Conservation (phyloP, 2,888 invertebrate species). For the Lasioglossum vierecki region DNA sequence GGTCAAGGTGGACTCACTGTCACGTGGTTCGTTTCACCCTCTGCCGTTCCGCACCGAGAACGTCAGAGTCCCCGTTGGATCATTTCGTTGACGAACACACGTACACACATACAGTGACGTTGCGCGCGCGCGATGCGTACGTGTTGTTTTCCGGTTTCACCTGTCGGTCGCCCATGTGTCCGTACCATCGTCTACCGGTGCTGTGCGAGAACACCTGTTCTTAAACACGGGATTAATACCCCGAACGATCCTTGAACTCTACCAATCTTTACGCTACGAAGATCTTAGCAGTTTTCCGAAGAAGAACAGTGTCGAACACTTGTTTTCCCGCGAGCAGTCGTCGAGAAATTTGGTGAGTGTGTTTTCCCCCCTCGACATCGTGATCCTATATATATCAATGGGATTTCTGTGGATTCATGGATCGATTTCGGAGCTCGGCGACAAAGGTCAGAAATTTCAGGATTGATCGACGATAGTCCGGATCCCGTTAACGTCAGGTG, state of each 20-base stretch:
- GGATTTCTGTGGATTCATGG: neutral
- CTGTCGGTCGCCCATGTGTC: neutral
- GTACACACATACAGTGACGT: neutral
- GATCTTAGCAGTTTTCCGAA: neutral
- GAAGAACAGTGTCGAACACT: neutral
- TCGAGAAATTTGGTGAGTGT: neutral
- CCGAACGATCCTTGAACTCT: neutral
- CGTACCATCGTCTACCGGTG: neutral
- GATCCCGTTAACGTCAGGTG: slow-evolving; percentile 1
- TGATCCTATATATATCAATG: neutral
- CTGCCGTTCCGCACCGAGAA: neutral
- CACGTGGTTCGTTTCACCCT: slow-evolving; percentile 38
- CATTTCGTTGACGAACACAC: neutral
- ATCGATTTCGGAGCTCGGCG: neutral
- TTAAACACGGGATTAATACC: neutral
- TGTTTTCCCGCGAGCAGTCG: neutral
- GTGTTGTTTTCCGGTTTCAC: slow-evolving; percentile 20
- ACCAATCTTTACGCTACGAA: neutral
- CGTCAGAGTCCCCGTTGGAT: neutral
- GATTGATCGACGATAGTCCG: slow-evolving; percentile 9
- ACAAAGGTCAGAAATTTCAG: neutral
- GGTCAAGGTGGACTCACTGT: slow-evolving; percentile 59
- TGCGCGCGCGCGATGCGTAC: slow-evolving; percentile 22
- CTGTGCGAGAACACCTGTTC: slow-evolving; percentile 15
- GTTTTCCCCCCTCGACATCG: neutral